phyloP scores from a whole-genome alignment of 1,140 invertebrate species.

The Cataglyphis hispanica region DNA sequence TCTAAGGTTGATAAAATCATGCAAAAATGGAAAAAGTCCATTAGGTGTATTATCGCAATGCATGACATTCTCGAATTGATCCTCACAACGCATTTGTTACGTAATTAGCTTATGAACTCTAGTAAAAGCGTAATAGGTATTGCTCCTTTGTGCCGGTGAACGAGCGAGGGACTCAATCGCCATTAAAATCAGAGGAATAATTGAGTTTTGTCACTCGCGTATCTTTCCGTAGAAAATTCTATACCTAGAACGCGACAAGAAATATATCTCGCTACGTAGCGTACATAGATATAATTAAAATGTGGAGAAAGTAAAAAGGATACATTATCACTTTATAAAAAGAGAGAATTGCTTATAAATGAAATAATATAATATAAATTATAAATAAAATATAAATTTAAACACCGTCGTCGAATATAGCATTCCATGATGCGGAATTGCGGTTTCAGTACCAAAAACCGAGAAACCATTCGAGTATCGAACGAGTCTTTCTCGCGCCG shows the following conservation, averaged over 20 bases:
- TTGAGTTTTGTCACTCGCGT: conserved; percentile 42
- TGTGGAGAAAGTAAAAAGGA: neutral
- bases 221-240: conserved; percentile 16
- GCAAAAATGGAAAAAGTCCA: conserved; percentile 4
- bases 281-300: conserved; percentile 42
- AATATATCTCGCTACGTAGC: neutral
- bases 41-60: conserved; percentile 19
- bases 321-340: neutral
- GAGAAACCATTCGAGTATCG: conserved; percentile 29
- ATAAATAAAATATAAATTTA: too few relatives aligned
- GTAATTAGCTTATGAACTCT: conserved; percentile 77
- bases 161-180: conserved; percentile 34
- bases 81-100: conserved; percentile 62
- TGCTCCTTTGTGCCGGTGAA: conserved; percentile 14
- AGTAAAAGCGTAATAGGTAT: conserved; percentile 36
- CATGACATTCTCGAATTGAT: conserved; percentile 28
- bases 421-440: neutral
- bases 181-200: conserved; percentile 62
- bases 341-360: neutral
- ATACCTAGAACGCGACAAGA: conserved; percentile 22
- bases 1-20: neutral
- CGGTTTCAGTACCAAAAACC: neutral
- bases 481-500: neutral
- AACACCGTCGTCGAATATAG: neutral
- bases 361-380: too few relatives aligned